phyloP scores from a whole-genome alignment of 1,140 invertebrate species.

The Araneus ventricosus region DNA sequence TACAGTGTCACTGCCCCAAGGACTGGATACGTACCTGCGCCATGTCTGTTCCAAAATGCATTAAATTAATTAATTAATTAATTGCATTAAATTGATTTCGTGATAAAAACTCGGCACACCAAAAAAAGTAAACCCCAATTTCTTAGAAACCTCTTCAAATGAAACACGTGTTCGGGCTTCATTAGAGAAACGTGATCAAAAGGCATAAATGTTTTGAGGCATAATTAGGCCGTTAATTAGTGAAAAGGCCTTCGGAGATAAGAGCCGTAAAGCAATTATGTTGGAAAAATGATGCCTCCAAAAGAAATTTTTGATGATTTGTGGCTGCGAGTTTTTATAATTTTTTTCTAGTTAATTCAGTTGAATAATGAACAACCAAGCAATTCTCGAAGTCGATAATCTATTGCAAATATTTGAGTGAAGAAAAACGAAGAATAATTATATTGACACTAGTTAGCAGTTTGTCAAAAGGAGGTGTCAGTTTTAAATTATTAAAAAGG shows the following conservation, averaged over 20 bases:
- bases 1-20: too few species aligned
- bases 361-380: not conserved
- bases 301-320: not conserved
- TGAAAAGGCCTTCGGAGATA: not conserved
- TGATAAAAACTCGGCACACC: too few species aligned
- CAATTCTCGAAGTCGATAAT: too few species aligned
- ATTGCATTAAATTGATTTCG: too few species aligned
- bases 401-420: too few species aligned
- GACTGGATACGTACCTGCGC: too few species aligned
- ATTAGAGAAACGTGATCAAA: slow-evolving; percentile 27
- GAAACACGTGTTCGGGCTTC: not conserved
- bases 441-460: too few species aligned
- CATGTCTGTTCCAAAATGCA: too few species aligned
- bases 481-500: too few species aligned
- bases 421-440: too few species aligned
- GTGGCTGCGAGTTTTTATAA: not conserved
- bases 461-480: too few species aligned
- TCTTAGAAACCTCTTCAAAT: slow-evolving; percentile 1
- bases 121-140: not conserved
- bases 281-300: not conserved
- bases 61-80: too few species aligned
- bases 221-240: slow-evolving; percentile 18
- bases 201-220: slow-evolving; percentile 14
- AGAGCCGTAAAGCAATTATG: slow-evolving; percentile 19
- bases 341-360: not conserved